A percentile compares a stretch with the other conserved stretches of the same genome.
Conservation (phyloP, 35 echinoderm and acorn worm species). For the Lytechinus variegatus region DNA sequence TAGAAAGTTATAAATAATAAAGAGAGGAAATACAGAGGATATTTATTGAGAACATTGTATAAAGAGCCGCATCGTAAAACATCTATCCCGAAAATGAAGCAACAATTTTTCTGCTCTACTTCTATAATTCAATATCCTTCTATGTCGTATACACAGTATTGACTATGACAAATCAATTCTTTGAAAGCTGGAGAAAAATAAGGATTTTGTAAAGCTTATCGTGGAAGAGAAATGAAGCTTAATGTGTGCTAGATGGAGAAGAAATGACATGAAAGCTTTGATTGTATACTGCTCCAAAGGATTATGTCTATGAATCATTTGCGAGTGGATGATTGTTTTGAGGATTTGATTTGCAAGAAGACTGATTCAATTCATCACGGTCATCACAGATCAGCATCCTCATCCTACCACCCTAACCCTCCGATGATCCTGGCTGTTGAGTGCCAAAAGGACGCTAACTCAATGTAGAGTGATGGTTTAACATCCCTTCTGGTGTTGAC, state of each 20-base stretch:
- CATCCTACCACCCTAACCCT: background rate
- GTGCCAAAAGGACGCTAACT: background rate
- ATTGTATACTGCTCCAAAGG: background rate
- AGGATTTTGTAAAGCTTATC: background rate
- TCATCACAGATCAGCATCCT: background rate
- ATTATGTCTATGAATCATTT: background rate
- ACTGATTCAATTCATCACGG: slow-evolving; percentile 7
- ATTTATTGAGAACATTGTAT: background rate
- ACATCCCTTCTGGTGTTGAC: background rate
- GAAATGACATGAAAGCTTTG: background rate
- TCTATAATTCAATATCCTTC: background rate
- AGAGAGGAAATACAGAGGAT: background rate
- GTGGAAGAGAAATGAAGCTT: background rate
- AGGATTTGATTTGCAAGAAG: background rate
- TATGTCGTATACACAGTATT: background rate
- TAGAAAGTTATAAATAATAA: background rate
- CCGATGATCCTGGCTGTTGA: background rate
- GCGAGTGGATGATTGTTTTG: background rate
- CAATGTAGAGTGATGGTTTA: background rate
- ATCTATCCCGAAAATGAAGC: background rate
- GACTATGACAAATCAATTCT: slow-evolving; percentile 4
- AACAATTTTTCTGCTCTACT: background rate
- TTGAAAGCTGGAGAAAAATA: background rate
- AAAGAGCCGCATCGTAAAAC: background rate
- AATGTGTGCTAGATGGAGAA: background rate